Evolutionary conservation across 2,888 invertebrate species (phyloP).

Genomic region (Ennomos fuscantarius): DNA sequence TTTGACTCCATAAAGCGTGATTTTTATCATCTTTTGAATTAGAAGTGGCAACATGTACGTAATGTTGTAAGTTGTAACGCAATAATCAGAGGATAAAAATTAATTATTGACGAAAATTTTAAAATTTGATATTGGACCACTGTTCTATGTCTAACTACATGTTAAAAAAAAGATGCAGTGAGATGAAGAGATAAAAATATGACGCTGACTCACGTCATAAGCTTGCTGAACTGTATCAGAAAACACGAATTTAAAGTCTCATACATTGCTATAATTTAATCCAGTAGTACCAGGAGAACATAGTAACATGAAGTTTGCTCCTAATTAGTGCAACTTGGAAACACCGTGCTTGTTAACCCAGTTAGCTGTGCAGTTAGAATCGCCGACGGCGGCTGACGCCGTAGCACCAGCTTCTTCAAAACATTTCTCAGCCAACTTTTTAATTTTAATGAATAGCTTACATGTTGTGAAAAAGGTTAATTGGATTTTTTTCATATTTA

Average conservation of each 20-base stretch:
- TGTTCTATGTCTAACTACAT: too few species aligned
- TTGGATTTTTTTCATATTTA: constrained; percentile 1
- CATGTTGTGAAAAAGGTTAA: constrained; percentile 3
- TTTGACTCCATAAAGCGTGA: too few species aligned
- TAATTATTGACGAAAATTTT: too few species aligned
- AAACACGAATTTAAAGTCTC: neutral
- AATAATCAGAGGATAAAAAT: too few species aligned
- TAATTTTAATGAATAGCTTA: constrained; percentile 28
- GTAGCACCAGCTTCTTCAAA: constrained; percentile 30
- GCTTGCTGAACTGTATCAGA: too few species aligned
- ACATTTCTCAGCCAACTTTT: constrained; percentile 18
- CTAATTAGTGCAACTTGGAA: constrained; percentile 55
- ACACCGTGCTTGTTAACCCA: constrained; percentile 62
- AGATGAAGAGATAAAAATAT: too few species aligned
- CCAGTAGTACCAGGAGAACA: constrained; percentile 42
- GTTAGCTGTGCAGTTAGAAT: constrained; percentile 50
- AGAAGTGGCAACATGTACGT: too few species aligned
- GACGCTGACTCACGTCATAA: too few species aligned
- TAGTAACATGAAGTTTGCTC: constrained; percentile 49
- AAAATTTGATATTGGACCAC: too few species aligned
- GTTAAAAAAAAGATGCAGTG: too few species aligned
- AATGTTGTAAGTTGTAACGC: too few species aligned
- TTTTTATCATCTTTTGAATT: too few species aligned
- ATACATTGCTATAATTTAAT: constrained; percentile 3
- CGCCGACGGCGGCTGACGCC: constrained; percentile 38